Conservation (phyloP, 2,888 invertebrate species). For the Trachelus iudaicus region DNA sequence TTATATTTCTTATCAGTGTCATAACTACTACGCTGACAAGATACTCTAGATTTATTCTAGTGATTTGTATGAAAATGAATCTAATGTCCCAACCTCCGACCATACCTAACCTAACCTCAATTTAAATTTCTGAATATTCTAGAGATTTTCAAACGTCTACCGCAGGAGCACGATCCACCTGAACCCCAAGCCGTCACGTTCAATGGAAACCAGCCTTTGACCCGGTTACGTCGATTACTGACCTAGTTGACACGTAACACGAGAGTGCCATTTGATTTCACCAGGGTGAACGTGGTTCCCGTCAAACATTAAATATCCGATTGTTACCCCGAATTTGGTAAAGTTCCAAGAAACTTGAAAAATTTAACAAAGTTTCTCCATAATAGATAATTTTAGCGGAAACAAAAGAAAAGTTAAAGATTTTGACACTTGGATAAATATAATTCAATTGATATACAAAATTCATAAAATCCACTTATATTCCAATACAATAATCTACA, state of each 20-base stretch:
- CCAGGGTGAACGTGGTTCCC: background rate
- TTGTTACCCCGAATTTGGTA: background rate
- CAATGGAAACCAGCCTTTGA: background rate
- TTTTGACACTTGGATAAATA: background rate
- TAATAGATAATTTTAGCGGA: too few species aligned
- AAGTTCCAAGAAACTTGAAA: background rate
- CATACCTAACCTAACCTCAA: background rate
- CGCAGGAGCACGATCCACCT: background rate
- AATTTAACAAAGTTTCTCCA: background rate
- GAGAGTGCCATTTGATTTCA: conserved; percentile 28
- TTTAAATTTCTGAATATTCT: background rate
- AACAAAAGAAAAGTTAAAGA: background rate
- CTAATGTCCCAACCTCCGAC: too few species aligned
- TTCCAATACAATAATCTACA: background rate
- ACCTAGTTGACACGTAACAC: conserved; percentile 32
- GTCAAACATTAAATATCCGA: background rate
- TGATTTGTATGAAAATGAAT: too few species aligned
- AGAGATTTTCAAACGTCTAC: background rate
- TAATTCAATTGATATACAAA: background rate
- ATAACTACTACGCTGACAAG: too few species aligned
- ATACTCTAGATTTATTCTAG: too few species aligned
- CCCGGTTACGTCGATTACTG: conserved; percentile 8
- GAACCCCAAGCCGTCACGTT: background rate
- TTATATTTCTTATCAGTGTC: too few species aligned
- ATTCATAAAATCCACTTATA: background rate